These are phyloP conservation scores for Naja naja DNA, from an alignment of 2,113 vertebrate genomes.

Conservation along the genomic window DNA sequence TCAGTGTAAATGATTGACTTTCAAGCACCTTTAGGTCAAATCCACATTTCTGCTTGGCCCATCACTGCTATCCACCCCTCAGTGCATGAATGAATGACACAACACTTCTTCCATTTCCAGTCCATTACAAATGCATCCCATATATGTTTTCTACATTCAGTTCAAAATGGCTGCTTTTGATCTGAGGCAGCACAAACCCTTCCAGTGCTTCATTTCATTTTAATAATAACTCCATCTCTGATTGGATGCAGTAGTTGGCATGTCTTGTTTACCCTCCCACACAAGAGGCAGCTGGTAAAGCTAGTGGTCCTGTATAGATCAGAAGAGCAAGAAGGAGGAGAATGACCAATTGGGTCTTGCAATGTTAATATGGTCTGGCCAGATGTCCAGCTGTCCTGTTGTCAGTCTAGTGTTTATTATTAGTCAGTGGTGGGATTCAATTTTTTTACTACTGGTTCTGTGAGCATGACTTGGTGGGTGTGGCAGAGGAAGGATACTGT, in stretches of 20 bases:
- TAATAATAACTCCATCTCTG: neutral
- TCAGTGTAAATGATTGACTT: neutral
- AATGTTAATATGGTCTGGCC: neutral
- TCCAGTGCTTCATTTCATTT: neutral
- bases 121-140: neutral
- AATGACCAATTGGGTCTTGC: neutral
- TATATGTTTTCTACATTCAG: neutral
- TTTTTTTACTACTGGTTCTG: too few relatives aligned
- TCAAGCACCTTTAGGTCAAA: neutral
- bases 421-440: too few relatives aligned
- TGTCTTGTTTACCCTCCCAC: neutral
- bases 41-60: neutral
- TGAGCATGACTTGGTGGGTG: too few relatives aligned
- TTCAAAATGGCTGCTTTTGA: neutral
- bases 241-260: neutral
- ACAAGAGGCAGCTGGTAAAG: neutral
- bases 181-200: neutral
- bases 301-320: neutral
- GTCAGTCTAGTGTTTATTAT: neutral
- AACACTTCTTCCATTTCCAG: neutral
- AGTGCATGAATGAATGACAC: neutral
- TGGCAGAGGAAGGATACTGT: too few relatives aligned
- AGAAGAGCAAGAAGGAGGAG: neutral
- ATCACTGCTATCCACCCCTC: neutral
- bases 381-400: neutral